These are phyloP conservation scores for Bos indicus DNA, from an alignment of 2,113 vertebrate genomes.

Conservation along the genomic window DNA sequence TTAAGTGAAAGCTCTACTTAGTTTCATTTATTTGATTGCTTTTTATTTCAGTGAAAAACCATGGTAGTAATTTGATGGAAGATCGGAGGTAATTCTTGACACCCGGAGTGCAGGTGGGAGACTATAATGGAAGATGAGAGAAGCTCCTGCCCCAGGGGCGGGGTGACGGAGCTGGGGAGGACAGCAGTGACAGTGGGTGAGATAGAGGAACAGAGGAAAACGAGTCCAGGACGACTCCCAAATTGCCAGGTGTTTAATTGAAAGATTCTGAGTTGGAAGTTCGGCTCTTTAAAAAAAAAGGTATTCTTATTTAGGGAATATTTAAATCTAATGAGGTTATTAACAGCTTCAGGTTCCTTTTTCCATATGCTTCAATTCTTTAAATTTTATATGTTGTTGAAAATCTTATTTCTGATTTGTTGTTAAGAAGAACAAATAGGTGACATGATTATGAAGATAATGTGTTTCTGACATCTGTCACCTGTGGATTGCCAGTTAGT, in stretches of 20 bases:
- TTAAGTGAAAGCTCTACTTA: neutral
- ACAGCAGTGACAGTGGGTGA: neutral
- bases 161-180: neutral
- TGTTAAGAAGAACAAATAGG: neutral
- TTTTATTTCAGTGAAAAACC: conserved; percentile 15
- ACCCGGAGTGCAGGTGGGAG: neutral
- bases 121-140: neutral
- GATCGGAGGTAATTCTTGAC: neutral
- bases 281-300: neutral
- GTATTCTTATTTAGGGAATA: neutral
- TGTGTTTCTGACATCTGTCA: neutral
- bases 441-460: neutral
- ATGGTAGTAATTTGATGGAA: neutral
- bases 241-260: neutral
- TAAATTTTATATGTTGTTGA: neutral
- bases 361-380: neutral
- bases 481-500: neutral
- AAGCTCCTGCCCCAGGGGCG: neutral
- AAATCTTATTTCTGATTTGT: neutral
- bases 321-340: neutral
- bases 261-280: neutral
- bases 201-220: neutral
- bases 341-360: neutral
- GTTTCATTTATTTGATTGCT: neutral
- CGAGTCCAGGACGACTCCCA: neutral